Base-by-base conservation (phyloP, 2,797 vertebrate species). In the Atherinosoma microstoma region DNA sequence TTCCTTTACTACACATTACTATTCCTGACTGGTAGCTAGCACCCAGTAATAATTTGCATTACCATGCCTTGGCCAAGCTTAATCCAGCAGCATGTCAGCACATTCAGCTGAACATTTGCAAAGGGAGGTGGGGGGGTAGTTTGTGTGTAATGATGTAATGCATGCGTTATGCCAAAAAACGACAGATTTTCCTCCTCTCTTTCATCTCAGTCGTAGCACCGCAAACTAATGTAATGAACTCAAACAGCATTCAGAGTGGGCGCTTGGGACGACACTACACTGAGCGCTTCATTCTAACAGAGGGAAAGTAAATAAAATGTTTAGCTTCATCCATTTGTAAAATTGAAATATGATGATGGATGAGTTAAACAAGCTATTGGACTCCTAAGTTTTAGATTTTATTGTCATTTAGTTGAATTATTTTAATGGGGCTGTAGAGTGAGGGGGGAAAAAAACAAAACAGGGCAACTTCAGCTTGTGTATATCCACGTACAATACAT, bases 181-280 rank as follows among this genome's bases (percentile, higher is more conserved):
- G 40, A 35, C 34, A 1, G 9, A 54, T 38, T 58, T 18, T 47
- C 29, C 49, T 20, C 30, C 47, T 45, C 16, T 53, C 10, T 15
- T 35, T 71, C 47, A 56, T 47, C 61, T 66, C 24, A 42, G 36
- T 1, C 10, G 30, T 61, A 56, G 60, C 30, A 7, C 0, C 15
- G 54, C 35, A 3, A 59, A 67, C 36, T 22, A 72, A 80, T 62
- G 71, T 27, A 75, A 77, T 62, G 72, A 53, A 53, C 34, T 68
- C 54, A 70, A 80, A 40, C n/a, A 72, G 13, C 3, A 30, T 49
- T 62, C n/a, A 13, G 49, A 76, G 64, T 7, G 16, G 32, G 49
- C 61, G 70, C 53, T 65, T 1, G 0, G 24, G 5, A 22, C 35
- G 42, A 34, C 60, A 45, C 51, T 12, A 62, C 22, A 67, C 29